Base-by-base conservation (phyloP, 2,888 invertebrate genomes). In the Furcula furcula region DNA sequence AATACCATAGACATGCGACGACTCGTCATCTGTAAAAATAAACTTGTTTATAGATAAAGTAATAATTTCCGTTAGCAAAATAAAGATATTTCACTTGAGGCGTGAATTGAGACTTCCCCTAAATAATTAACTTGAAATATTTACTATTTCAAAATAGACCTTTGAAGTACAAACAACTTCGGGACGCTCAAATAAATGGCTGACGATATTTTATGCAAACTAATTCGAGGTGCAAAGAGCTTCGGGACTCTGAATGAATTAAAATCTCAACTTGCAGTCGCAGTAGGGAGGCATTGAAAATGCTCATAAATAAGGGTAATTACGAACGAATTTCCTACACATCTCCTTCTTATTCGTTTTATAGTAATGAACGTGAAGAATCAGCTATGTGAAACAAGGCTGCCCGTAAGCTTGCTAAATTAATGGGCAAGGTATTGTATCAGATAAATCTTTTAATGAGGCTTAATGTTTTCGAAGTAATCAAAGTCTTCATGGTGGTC, bases 1-100 rank as follows among this genome's bases (percentile, higher is more conserved):
- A 61, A 97, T 89, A 22, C 97, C 98, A 68, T 95, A 94, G 33
- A 97, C 95, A 51, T 92, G 85, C 7, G 97, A 94, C 29, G 90
- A 90, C 48, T 96, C 95, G 62, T 97, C 96, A 88, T 93, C 96
- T 96, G 91, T 20, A 91, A 91, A 40, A 42, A 64, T 43, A 32
- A 34, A 46, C 56, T 49, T 27, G 32, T 15, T 5, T 20, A 4
- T 26, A 7, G 22, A 5, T n/a, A 14, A 14, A 9, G n/a, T 33
- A 12, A 40, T 19, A 33, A 13, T 29, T 12, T n/a, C 25, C 23
- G 7, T 10, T 23, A 2, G n/a, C 19, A 25, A 26, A 32, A 32
- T 14, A 9, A 14, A 26, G 26, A 7, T n/a, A 5, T 25, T 13
- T 2, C 0, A 1, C 7, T 12, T 23, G 12, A 23, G 10, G 5